Conservation (phyloP, 1,140 invertebrate genomes). For the Calliphora vicina region DNA sequence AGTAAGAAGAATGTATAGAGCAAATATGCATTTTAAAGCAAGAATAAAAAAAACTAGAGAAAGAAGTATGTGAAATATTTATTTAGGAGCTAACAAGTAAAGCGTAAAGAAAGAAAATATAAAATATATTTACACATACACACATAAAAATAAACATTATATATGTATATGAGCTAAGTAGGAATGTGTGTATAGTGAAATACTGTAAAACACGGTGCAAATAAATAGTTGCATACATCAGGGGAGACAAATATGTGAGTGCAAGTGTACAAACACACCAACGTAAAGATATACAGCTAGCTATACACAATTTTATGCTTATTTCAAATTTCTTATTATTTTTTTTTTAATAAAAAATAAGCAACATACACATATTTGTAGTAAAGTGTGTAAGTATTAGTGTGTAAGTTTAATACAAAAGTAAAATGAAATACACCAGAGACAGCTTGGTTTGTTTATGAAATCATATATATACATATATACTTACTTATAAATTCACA, state of each 20-base stretch:
- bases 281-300: background rate
- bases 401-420: background rate
- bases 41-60: background rate
- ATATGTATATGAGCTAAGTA: too few relatives aligned
- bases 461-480: background rate
- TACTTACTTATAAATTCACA: background rate
- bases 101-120: background rate
- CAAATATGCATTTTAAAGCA: slow-evolving; percentile 3
- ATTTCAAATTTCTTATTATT: background rate
- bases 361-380: background rate
- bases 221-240: background rate
- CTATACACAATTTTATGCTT: too few relatives aligned
- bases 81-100: slow-evolving; percentile 13
- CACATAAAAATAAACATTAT: background rate
- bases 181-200: background rate
- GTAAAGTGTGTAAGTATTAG: background rate
- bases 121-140: background rate
- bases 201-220: background rate
- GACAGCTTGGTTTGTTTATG: background rate
- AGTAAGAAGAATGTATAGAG: background rate
- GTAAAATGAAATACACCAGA: slow-evolving; percentile 12
- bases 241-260: background rate
- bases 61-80: background rate
- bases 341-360: background rate
- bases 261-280: background rate